Conservation (phyloP, 1,140 invertebrate species). For the Aphelinus atriplicis region DNA sequence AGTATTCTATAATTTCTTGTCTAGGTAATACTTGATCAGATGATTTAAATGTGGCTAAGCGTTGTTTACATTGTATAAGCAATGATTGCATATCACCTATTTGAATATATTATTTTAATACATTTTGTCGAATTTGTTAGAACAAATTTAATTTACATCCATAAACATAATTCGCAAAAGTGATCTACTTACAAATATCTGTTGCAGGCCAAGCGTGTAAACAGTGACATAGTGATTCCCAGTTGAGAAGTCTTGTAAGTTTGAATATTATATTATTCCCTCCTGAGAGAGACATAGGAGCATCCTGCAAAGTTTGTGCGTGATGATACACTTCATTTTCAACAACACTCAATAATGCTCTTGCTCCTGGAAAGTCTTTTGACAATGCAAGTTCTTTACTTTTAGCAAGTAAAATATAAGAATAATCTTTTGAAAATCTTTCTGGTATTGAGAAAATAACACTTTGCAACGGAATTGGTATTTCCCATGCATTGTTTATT, state of each 20-base stretch:
- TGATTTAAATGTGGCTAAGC: conserved; percentile 68
- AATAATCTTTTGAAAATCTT: conserved; percentile 77
- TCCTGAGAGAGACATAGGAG: conserved; percentile 3
- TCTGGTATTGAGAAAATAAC: conserved; percentile 74
- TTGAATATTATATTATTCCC: conserved; percentile 67
- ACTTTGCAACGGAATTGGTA: conserved; percentile 79
- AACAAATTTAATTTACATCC: conserved; percentile 30
- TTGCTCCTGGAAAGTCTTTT: conserved; percentile 78
- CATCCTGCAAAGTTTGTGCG: conserved; percentile 52
- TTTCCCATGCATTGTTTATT: conserved; percentile 79
- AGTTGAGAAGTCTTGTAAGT: conserved; percentile 78
- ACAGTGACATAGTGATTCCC: conserved; percentile 79
- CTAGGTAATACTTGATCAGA: conserved; percentile 71
- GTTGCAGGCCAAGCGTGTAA: conserved; percentile 71
- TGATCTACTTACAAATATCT: conserved; percentile 56
- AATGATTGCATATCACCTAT: conserved; percentile 63
- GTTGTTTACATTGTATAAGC: conserved; percentile 61
- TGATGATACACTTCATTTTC: conserved; percentile 74
- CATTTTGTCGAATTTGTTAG: conserved; percentile 27
- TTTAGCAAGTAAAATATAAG: conserved; percentile 86
- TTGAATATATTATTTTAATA: conserved; percentile 36
- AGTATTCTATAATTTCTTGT: conserved; percentile 80
- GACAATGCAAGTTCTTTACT: conserved; percentile 76
- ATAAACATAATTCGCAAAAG: too few species aligned
- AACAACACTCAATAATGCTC: conserved; percentile 75